These are phyloP conservation scores for Andrena chrysosceles DNA, from an alignment of 2,888 invertebrate species.

Conservation along the genomic window DNA sequence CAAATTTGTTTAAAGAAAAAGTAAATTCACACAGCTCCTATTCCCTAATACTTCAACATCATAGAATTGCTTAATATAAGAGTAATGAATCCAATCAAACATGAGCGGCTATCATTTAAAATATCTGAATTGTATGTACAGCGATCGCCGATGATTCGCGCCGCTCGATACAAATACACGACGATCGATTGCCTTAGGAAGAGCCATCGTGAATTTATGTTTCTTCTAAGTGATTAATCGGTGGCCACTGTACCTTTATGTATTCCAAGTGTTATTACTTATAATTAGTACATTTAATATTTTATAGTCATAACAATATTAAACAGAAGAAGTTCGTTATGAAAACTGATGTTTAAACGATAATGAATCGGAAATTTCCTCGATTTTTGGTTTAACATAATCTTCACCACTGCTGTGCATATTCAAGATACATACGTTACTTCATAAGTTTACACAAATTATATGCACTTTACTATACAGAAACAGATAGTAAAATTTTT, in stretches of 20 bases:
- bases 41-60: constrained; percentile 45
- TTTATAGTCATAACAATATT: constrained; percentile 12
- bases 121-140: not conserved
- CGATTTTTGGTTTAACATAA: constrained; percentile 28
- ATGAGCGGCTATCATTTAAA: constrained; percentile 52
- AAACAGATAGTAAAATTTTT: constrained; percentile 43
- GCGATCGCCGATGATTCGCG: too few species aligned
- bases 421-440: constrained; percentile 25
- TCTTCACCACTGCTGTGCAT: constrained; percentile 21
- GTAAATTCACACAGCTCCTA: constrained; percentile 55
- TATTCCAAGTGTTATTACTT: constrained; percentile 22
- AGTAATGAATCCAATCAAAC: constrained; percentile 49
- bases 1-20: constrained; percentile 74
- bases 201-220: too few species aligned
- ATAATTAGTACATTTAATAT: constrained; percentile 34
- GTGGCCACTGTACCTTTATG: constrained; percentile 15
- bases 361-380: constrained; percentile 3
- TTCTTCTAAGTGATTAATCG: too few species aligned
- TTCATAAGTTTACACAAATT: constrained; percentile 26
- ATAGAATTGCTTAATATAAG: constrained; percentile 29
- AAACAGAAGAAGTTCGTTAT: constrained; percentile 2
- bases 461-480: constrained; percentile 23
- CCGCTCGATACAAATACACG: too few species aligned
- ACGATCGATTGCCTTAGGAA: too few species aligned
- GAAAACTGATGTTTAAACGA: constrained; percentile 10